Evolutionary conservation across 2,888 invertebrate genomes (phyloP).

Genomic region (Cheilosia variabilis): DNA sequence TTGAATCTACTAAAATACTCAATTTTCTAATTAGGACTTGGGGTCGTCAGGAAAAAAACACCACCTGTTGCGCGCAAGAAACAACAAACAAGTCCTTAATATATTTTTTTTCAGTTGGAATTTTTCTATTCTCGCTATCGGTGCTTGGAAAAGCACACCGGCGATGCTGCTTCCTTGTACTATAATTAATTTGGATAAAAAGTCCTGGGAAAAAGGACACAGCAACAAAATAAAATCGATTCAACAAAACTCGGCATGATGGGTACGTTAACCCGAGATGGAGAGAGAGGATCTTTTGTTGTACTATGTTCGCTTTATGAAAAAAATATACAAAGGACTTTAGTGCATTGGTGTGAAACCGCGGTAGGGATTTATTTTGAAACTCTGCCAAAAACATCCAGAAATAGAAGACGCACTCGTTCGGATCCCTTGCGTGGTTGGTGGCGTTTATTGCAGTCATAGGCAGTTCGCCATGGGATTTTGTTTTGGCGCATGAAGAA

Average conservation of each 20-base stretch:
- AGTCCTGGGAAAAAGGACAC: slow-evolving; percentile 20
- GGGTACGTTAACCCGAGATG: slow-evolving; percentile 57
- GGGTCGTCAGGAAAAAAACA: background rate
- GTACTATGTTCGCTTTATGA: slow-evolving; percentile 35
- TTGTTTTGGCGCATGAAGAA: slow-evolving; percentile 10
- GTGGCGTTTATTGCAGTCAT: background rate
- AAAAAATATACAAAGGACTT: slow-evolving; percentile 60
- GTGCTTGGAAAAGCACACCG: slow-evolving; percentile 2
- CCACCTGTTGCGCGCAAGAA: slow-evolving; percentile 47
- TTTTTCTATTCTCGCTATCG: slow-evolving; percentile 50
- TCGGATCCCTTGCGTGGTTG: background rate
- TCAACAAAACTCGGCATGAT: slow-evolving; percentile 21
- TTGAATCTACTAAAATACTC: slow-evolving; percentile 61
- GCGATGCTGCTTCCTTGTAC: slow-evolving; percentile 27
- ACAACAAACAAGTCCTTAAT: slow-evolving; percentile 33
- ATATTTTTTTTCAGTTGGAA: slow-evolving; percentile 5
- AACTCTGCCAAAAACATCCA: slow-evolving; percentile 69
- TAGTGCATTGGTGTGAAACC: slow-evolving; percentile 58
- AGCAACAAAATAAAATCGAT: slow-evolving; percentile 62
- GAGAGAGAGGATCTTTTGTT: slow-evolving; percentile 9
- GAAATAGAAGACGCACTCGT: slow-evolving; percentile 58
- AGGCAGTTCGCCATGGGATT: slow-evolving; percentile 7
- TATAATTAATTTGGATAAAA: slow-evolving; percentile 56
- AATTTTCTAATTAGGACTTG: slow-evolving; percentile 61
- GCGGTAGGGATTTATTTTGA: slow-evolving; percentile 70